These are phyloP conservation scores for Colossoma macropomum DNA, from an alignment of 2,113 vertebrate genomes.

Conservation along the genomic window DNA sequence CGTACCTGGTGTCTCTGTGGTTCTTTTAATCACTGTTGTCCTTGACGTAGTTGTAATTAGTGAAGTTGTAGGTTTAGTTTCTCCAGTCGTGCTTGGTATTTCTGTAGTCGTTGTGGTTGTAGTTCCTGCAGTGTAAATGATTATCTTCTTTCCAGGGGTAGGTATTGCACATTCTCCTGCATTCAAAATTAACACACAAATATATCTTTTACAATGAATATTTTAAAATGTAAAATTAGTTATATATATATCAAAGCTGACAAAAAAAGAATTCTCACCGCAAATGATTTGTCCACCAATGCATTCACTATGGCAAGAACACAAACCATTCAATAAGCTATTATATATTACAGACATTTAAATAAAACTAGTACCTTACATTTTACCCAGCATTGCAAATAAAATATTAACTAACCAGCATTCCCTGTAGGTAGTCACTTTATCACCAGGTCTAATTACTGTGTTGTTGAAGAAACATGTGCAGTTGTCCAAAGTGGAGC, in stretches of 20 bases:
- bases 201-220: too few species aligned
- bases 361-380: background rate
- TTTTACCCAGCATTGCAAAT: background rate
- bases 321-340: background rate
- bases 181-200: too few species aligned
- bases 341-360: background rate
- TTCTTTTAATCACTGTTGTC: background rate
- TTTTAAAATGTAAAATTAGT: too few species aligned
- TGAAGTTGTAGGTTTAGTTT: background rate
- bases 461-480: conserved; percentile 79
- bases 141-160: background rate
- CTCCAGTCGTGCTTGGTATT: background rate
- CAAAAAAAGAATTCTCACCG: conserved; percentile 60
- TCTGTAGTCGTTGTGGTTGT: background rate
- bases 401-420: conserved; percentile 65
- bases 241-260: too few species aligned
- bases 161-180: too few species aligned
- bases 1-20: background rate
- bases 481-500: conserved; percentile 77
- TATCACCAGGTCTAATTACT: conserved; percentile 63
- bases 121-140: background rate
- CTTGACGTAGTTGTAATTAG: conserved; percentile 1
- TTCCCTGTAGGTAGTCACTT: conserved; percentile 25
- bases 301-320: conserved; percentile 61
- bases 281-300: conserved; percentile 62